Conservation (phyloP, 2,888 invertebrate genomes). For the Diaperis boleti region DNA sequence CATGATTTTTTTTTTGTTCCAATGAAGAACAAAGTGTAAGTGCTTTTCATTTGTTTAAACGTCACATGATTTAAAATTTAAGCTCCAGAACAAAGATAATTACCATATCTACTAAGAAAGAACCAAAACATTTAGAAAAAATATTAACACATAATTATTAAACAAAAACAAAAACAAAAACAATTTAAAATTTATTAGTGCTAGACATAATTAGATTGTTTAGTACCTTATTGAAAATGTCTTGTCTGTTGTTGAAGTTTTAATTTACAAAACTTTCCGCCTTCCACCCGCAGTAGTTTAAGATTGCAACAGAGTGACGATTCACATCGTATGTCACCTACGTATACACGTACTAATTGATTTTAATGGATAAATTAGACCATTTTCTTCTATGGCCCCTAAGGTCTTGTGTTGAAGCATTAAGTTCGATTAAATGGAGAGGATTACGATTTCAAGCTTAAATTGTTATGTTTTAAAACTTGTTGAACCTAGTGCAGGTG, state of each 20-base stretch:
- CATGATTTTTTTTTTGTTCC: too few relatives aligned
- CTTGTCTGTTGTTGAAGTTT: neutral
- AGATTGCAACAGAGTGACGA: conserved; percentile 1
- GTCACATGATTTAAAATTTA: too few relatives aligned
- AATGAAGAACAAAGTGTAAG: too few relatives aligned
- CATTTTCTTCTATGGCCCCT: conserved; percentile 52
- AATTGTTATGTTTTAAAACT: conserved; percentile 17
- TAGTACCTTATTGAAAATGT: too few relatives aligned
- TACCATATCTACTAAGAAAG: too few relatives aligned
- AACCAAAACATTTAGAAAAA: too few relatives aligned
- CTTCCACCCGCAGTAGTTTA: neutral
- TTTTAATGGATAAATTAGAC: conserved; percentile 66
- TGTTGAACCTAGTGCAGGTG: conserved; percentile 9
- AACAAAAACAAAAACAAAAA: too few relatives aligned
- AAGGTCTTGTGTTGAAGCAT: conserved; percentile 44
- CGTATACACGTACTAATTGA: conserved; percentile 61
- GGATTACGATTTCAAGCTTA: conserved; percentile 31
- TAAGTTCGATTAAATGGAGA: conserved; percentile 37
- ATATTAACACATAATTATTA: too few relatives aligned
- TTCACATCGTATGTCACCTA: conserved; percentile 49
- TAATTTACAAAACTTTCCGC: conserved; percentile 8
- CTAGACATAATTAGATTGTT: too few relatives aligned
- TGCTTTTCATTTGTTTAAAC: too few relatives aligned
- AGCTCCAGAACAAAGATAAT: too few relatives aligned
- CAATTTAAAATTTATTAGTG: too few relatives aligned